phyloP scores from a whole-genome alignment of 2,888 invertebrate genomes.

The Melanargia galathea region DNA sequence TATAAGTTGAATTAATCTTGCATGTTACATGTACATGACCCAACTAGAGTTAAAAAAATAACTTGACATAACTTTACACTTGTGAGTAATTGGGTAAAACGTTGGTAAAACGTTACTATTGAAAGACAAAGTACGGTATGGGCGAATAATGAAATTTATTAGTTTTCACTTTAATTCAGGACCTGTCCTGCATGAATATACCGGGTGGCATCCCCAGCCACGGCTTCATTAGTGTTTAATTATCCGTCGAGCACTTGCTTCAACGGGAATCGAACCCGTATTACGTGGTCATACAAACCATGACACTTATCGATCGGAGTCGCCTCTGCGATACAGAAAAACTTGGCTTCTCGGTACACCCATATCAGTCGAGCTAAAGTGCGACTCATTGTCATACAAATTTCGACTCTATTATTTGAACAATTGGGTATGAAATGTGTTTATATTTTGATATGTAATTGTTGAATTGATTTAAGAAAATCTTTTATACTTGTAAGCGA shows the following conservation, averaged over 20 bases:
- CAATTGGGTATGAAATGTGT: background rate
- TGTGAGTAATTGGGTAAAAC: too few species aligned
- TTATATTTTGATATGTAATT: background rate
- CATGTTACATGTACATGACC: too few species aligned
- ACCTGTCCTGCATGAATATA: background rate
- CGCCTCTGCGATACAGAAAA: constrained; percentile 33
- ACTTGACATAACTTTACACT: too few species aligned
- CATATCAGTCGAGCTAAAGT: constrained; percentile 33
- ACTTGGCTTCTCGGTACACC: constrained; percentile 29
- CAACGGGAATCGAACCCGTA: constrained; percentile 42
- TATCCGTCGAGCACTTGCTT: constrained; percentile 28
- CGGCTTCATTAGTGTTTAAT: constrained; percentile 38
- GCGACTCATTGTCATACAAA: constrained; percentile 7
- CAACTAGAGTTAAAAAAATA: too few species aligned
- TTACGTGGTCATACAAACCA: constrained; percentile 36
- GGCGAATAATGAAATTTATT: too few species aligned
- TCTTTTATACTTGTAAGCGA: constrained; percentile 32
- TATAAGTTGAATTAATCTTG: too few species aligned
- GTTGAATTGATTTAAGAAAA: constrained; percentile 35
- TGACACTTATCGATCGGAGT: constrained; percentile 30
- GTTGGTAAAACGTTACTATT: too few species aligned
- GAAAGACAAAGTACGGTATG: too few species aligned
- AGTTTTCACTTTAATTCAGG: too few species aligned
- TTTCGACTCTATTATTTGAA: constrained; percentile 3
- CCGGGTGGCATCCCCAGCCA: background rate